Base-by-base conservation (phyloP, 2,888 invertebrate species). In the Ophion costatus region DNA sequence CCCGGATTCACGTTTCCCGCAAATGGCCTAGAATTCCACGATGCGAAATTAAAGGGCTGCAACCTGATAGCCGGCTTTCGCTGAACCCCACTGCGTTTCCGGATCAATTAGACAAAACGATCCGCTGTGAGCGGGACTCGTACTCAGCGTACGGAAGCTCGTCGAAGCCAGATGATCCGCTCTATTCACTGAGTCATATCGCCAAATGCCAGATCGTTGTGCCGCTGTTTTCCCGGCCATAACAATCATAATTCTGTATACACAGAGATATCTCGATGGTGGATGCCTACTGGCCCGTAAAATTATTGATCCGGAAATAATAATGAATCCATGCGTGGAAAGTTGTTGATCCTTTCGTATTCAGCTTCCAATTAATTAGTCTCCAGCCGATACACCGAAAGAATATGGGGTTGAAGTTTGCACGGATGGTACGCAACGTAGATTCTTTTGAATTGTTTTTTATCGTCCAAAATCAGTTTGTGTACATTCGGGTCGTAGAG, bases 101-200 rank as follows among this genome's bases (percentile, higher is more conserved):
- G 57, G 24, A 66, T 57, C 38, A 77, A 77, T 57, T 57, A 38
- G 42, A 67, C 76, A 77, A 67, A 51, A 67, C 11, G 33, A 56
- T 56, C 29, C 14, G 22, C 14, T 51, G 11, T 17, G 38, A 38
- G 38, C 38, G 38, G 38, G 38, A 7, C 38, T 38, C 56, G 33
- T 20, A 33, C 63, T 75, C 64, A 64, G 33, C 56, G 66, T n/a
- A 57, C 24, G 42, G 57, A 67, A 76, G 57, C 57, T 77, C 42
- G 51, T 56, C 38, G 56, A 67, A 57, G 67, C 38, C 64, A 11
- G 51, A 57, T 24, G n/a, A 77, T 57, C 9, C 66, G 10, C 57
- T 24, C 20, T 38, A 67, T 76, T 76, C 67, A 38, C 56, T 14
- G 9, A 56, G 20, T 61, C 42, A 17, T 57, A 33, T 57, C 66